A percentile compares a stretch with the other conserved stretches of the same genome.
Conservation (phyloP, 2,888 invertebrate genomes). For the Rhogogaster chlorosoma region DNA sequence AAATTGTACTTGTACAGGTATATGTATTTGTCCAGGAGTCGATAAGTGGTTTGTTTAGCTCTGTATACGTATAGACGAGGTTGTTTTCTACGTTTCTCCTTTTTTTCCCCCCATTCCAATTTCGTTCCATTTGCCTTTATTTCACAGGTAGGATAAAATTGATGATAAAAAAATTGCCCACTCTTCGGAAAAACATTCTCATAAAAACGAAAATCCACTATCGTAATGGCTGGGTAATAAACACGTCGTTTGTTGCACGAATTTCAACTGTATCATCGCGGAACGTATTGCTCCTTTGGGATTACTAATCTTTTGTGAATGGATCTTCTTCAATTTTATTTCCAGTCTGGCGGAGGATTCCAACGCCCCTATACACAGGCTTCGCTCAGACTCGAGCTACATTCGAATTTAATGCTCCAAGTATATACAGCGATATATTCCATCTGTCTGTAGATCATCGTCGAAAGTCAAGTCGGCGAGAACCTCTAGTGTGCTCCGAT, state of each 20-base stretch:
- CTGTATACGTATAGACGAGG: neutral
- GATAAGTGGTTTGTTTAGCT: neutral
- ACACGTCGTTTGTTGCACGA: neutral
- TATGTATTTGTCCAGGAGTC: neutral
- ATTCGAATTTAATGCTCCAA: constrained; percentile 6
- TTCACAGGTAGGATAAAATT: neutral
- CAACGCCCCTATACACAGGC: neutral
- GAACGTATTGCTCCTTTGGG: neutral
- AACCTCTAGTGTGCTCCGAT: neutral
- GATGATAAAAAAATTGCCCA: neutral
- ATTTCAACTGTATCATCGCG: neutral
- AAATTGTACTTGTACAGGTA: neutral
- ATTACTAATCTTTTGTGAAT: neutral
- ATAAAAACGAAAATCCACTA: neutral
- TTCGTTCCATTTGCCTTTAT: neutral
- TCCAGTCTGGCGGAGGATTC: constrained; percentile 3
- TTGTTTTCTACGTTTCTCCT: neutral
- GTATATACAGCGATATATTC: neutral
- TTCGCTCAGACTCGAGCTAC: neutral
- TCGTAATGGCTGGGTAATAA: constrained; percentile 7
- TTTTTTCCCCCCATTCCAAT: neutral
- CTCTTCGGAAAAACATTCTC: neutral
- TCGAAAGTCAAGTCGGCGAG: neutral
- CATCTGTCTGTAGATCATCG: constrained; percentile 26
- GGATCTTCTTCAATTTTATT: neutral